Conservation (phyloP, 2,113 vertebrate genomes). For the rat (Rattus norvegicus) region DNA sequence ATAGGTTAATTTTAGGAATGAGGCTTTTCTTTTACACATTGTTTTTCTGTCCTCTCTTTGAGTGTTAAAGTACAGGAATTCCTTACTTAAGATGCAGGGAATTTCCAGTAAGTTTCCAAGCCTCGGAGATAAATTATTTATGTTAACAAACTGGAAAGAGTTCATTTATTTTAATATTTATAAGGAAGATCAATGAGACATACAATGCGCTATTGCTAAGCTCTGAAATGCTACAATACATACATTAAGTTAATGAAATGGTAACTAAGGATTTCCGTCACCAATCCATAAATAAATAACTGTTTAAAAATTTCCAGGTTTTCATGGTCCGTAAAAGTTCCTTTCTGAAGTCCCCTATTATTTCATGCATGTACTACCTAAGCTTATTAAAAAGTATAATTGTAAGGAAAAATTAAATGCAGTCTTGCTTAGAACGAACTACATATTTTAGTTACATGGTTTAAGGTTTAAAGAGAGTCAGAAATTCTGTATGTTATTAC, state of each 20-base stretch:
- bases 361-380: neutral
- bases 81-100: conserved; percentile 61
- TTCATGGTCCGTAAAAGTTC: neutral
- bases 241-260: conserved; percentile 69
- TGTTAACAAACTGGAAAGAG: conserved; percentile 73
- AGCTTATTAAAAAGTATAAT: conserved; percentile 44
- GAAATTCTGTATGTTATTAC: conserved; percentile 14
- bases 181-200: conserved; percentile 68
- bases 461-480: conserved; percentile 56
- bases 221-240: conserved; percentile 59
- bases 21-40: neutral
- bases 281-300: conserved; percentile 74
- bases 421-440: neutral
- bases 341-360: neutral
- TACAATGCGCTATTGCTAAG: conserved; percentile 56
- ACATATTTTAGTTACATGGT: neutral
- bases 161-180: conserved; percentile 78
- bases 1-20: neutral
- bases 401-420: conserved; percentile 60
- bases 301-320: conserved; percentile 53
- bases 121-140: conserved; percentile 68
- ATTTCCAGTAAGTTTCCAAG: conserved; percentile 61
- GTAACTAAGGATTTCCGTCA: conserved; percentile 66
- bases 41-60: neutral
- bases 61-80: conserved; percentile 45